A percentile compares a stretch with the other conserved stretches of the same genome.
phyloP scores from a whole-genome alignment of 2,797 vertebrate species.

The Myotis pilosus region DNA sequence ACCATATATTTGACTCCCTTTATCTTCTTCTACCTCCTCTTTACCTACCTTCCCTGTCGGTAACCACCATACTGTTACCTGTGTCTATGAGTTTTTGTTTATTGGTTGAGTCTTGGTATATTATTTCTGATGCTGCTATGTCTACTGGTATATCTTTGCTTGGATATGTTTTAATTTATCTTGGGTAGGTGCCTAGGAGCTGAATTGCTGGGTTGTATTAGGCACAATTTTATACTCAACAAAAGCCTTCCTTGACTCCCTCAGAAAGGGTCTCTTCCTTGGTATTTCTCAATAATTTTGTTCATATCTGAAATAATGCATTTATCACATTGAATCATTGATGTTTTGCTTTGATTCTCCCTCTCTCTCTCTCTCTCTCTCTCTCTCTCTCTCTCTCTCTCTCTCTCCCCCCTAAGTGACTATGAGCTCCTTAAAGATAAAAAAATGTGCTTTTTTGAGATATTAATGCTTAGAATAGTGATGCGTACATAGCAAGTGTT shows the following conservation, averaged over 20 bases:
- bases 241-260: not conserved
- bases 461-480: conserved; percentile 3
- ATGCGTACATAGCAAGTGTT: not conserved
- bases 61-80: not conserved
- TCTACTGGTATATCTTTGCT: not conserved
- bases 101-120: not conserved
- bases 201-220: not conserved
- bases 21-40: not conserved
- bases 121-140: not conserved
- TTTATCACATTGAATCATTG: not conserved
- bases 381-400: not conserved
- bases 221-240: not conserved
- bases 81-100: not conserved
- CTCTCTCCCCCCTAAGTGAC: not conserved
- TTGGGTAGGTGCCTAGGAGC: not conserved
- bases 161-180: not conserved
- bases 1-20: not conserved
- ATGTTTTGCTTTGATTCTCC: conserved; percentile 10
- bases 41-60: not conserved
- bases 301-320: not conserved
- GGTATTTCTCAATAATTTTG: not conserved
- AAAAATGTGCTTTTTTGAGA: not conserved
- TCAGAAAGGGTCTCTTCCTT: not conserved
- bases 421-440: not conserved
- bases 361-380: not conserved